A percentile compares a stretch with the other conserved stretches of the same genome.
phyloP scores from a whole-genome alignment of 2,113 vertebrate species.

The Gallinago media region DNA sequence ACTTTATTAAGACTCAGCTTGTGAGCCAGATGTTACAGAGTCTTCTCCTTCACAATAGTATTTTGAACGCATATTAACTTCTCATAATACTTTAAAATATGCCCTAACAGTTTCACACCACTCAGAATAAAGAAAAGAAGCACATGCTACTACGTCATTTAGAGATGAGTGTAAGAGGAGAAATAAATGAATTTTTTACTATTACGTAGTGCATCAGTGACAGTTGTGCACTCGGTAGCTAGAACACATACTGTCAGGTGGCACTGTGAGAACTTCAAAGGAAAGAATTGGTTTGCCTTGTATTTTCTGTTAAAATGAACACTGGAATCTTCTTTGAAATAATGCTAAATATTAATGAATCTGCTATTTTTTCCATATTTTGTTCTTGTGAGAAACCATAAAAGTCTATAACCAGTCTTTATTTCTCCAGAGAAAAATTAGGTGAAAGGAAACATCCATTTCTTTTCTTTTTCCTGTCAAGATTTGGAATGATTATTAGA shows the following conservation, averaged over 20 bases:
- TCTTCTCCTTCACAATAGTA: neutral
- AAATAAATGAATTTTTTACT: neutral
- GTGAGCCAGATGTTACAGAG: neutral
- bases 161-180: neutral
- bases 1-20: neutral
- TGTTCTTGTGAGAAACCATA: neutral
- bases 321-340: neutral
- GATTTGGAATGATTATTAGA: neutral
- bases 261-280: neutral
- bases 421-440: conserved; percentile 32
- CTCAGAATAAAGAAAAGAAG: neutral
- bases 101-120: neutral
- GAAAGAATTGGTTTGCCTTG: neutral
- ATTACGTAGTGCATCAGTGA: neutral
- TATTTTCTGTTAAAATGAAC: neutral
- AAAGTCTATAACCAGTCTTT: neutral
- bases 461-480: neutral
- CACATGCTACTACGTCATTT: neutral
- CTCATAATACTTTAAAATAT: neutral
- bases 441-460: neutral
- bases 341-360: conserved; percentile 3
- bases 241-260: neutral
- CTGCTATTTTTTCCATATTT: neutral
- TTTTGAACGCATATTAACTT: neutral
- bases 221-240: neutral